A percentile compares a stretch with the other conserved stretches of the same genome.
These are phyloP conservation scores for Drosophila differens DNA, from an alignment of 2,888 invertebrate species.

Conservation along the genomic window DNA sequence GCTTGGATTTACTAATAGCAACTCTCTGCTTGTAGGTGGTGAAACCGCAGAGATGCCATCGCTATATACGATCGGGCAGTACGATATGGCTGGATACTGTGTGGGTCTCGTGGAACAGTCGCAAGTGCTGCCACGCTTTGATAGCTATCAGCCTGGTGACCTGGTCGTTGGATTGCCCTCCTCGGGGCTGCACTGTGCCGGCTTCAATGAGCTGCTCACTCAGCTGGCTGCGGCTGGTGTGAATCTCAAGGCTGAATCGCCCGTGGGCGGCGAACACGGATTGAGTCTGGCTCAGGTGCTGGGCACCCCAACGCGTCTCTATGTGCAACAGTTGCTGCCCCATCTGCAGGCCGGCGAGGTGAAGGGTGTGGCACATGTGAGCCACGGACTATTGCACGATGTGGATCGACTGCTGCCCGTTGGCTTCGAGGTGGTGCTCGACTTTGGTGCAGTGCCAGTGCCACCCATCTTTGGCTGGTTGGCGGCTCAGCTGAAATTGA, in stretches of 20 bases:
- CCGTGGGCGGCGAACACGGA: constrained; percentile 86
- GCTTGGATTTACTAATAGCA: neutral
- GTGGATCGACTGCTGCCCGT: constrained; percentile 93
- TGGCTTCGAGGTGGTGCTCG: constrained; percentile 88
- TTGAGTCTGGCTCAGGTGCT: constrained; percentile 91
- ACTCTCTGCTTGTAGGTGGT: constrained; percentile 86
- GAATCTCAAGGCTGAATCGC: constrained; percentile 87
- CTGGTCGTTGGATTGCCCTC: constrained; percentile 94
- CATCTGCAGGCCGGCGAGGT: constrained; percentile 89
- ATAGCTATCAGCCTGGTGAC: constrained; percentile 90
- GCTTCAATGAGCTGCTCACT: constrained; percentile 95
- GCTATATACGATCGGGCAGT: constrained; percentile 94
- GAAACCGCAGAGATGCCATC: constrained; percentile 99
- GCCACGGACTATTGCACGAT: constrained; percentile 96
- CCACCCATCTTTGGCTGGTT: constrained; percentile 96
- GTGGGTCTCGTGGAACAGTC: constrained; percentile 95
- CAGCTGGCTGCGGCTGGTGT: constrained; percentile 89
- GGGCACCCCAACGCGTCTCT: constrained; percentile 94
- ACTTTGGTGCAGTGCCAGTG: constrained; percentile 90
- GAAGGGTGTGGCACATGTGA: constrained; percentile 96
- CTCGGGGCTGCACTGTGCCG: constrained; percentile 97
- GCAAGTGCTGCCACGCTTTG: constrained; percentile 89
- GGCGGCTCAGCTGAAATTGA: constrained; percentile 90
- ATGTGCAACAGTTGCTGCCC: constrained; percentile 91
- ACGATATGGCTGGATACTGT: constrained; percentile 98